phyloP scores from a whole-genome alignment of 2,888 invertebrate genomes.

The Rotaria magnacalcarata region DNA sequence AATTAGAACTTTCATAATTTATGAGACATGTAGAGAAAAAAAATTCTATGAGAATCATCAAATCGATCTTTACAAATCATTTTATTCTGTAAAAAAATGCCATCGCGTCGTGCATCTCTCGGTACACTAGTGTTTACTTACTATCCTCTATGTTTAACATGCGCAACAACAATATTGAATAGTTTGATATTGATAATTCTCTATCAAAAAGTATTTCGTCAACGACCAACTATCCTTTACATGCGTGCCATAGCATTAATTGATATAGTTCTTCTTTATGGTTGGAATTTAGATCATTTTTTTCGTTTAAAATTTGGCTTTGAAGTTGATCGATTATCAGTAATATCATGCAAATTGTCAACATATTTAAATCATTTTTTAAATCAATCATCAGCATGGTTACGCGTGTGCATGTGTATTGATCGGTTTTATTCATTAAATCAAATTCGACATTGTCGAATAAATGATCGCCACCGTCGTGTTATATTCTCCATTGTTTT shows the following conservation, averaged over 20 bases:
- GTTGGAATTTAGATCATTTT: constrained; percentile 45
- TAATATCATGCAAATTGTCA: background rate
- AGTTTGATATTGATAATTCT: constrained; percentile 32
- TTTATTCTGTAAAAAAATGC: background rate
- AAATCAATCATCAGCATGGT: background rate
- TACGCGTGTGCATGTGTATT: background rate
- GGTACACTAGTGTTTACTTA: background rate
- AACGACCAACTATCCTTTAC: constrained; percentile 36
- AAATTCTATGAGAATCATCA: background rate
- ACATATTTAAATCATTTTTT: background rate
- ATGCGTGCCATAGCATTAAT: constrained; percentile 32
- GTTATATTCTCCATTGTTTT: background rate
- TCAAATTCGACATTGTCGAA: background rate
- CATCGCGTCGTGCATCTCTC: background rate
- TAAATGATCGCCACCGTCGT: background rate
- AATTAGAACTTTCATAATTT: background rate
- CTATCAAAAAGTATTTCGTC: constrained; percentile 36
- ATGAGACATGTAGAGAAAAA: background rate
- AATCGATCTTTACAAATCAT: background rate
- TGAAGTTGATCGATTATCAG: background rate
- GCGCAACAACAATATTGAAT: background rate
- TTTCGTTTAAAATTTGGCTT: constrained; percentile 9
- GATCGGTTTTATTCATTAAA: background rate
- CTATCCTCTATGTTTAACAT: constrained; percentile 4
- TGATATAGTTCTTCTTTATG: constrained; percentile 39